phyloP scores from a whole-genome alignment of 2,888 invertebrate genomes.

The Morinoia aosen region DNA sequence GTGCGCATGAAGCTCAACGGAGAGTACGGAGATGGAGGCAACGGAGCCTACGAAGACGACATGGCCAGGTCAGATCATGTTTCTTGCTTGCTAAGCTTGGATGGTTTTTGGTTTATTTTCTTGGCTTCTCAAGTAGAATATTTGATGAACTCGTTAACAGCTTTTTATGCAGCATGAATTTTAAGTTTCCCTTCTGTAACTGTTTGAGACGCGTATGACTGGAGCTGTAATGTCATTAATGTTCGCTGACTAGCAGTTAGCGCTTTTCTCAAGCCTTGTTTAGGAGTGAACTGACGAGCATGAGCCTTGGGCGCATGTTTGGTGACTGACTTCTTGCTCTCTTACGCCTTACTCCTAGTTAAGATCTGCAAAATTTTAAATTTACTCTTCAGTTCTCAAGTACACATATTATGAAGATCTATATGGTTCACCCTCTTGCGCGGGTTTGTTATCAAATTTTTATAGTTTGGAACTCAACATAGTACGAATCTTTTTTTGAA shows the following conservation, averaged over 20 bases:
- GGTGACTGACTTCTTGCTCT: not conserved
- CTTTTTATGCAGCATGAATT: not conserved
- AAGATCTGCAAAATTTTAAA: not conserved
- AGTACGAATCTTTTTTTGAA: no score
- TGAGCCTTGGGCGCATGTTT: not conserved
- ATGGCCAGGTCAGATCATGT: conserved; percentile 45
- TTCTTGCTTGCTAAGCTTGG: not conserved
- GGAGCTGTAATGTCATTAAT: no score
- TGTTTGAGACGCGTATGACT: no score
- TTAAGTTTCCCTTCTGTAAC: not conserved
- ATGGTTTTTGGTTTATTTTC: not conserved
- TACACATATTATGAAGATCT: not conserved
- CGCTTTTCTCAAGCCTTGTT: not conserved
- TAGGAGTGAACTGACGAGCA: not conserved
- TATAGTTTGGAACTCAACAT: not conserved
- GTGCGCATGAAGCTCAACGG: conserved; percentile 68
- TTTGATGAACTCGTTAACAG: not conserved
- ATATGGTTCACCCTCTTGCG: not conserved
- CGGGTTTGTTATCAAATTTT: not conserved
- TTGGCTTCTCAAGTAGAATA: not conserved
- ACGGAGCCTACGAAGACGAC: conserved; percentile 62
- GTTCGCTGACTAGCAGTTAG: not conserved
- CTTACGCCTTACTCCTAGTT: not conserved
- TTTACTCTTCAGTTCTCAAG: not conserved
- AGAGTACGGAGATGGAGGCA: conserved; percentile 60